Percentiles rank a stretch among this genome's conserved stretches.
These are phyloP conservation scores for Phylloscopus collybita DNA, from an alignment of 2,797 vertebrate species.

Conservation along the genomic window DNA sequence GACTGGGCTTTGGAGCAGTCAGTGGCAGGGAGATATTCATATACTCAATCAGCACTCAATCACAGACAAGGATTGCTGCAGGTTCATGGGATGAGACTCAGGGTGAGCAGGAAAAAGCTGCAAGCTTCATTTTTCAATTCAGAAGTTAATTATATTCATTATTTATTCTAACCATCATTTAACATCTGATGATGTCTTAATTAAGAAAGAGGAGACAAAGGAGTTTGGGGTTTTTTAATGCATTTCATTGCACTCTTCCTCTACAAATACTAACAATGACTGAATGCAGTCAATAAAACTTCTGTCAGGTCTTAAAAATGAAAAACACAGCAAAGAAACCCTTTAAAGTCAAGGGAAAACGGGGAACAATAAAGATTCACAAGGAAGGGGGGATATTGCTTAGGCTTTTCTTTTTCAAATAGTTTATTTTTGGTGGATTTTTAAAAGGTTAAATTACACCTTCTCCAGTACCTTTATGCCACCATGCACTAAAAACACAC, in stretches of 20 bases:
- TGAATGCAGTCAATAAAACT: not conserved
- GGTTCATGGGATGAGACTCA: rapidly evolving
- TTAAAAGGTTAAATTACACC: not conserved
- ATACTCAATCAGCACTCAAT: not conserved
- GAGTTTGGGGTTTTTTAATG: not conserved
- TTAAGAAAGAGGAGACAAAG: not conserved
- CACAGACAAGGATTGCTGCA: rapidly evolving
- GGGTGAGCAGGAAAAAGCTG: not conserved
- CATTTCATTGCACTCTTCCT: not conserved
- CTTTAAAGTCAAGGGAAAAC: not conserved
- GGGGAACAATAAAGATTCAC: not conserved
- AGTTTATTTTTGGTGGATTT: not conserved
- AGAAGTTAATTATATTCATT: not conserved
- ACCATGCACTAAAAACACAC: not conserved
- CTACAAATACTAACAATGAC: not conserved
- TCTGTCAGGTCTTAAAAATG: not conserved
- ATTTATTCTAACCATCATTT: not conserved
- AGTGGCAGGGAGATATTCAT: not conserved
- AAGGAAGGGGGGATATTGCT: not conserved
- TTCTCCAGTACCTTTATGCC: not conserved
- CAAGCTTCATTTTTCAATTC: not conserved
- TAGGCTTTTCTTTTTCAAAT: not conserved
- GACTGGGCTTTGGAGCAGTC: not conserved
- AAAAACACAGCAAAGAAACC: not conserved
- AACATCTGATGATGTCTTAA: not conserved